A percentile compares a stretch with the other conserved stretches of the same genome.
Evolutionary conservation across 2,888 invertebrate genomes (phyloP).

Genomic region (Chrysolina americana): DNA sequence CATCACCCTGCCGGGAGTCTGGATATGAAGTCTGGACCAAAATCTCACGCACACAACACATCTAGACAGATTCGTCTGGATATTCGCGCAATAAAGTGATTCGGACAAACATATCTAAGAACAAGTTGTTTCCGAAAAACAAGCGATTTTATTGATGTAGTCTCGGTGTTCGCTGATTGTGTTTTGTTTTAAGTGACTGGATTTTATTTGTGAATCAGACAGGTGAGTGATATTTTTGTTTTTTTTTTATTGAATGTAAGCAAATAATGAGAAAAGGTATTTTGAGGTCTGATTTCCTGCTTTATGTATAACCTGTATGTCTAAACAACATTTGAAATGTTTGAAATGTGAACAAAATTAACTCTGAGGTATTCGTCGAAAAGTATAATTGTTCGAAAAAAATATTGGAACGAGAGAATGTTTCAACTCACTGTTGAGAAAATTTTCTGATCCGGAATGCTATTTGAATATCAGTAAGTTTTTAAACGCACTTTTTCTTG

Average conservation of each 20-base stretch:
- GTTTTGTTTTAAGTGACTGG: not conserved
- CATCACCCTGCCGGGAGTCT: slow-evolving; percentile 35
- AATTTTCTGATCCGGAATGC: not conserved
- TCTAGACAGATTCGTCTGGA: not conserved
- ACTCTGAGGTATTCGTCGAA: not conserved
- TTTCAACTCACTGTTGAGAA: not conserved
- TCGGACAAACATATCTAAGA: not conserved
- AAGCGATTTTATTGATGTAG: not conserved
- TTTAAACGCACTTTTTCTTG: too few species aligned
- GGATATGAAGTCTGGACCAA: slow-evolving; percentile 24
- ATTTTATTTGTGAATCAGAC: not conserved
- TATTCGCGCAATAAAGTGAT: slow-evolving; percentile 1
- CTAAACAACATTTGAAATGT: slow-evolving; percentile 13
- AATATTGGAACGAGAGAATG: not conserved
- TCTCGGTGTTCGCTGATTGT: not conserved
- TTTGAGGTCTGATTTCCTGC: not conserved
- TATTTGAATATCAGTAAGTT: too few species aligned
- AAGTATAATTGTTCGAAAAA: not conserved
- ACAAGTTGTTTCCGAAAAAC: not conserved
- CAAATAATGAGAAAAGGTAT: not conserved
- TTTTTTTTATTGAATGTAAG: not conserved
- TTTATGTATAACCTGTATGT: not conserved
- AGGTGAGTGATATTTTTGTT: slow-evolving; percentile 4
- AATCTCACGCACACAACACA: slow-evolving; percentile 18
- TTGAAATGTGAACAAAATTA: not conserved